Conservation (phyloP, 2,888 invertebrate species). For the Ectemnius cavifrons region DNA sequence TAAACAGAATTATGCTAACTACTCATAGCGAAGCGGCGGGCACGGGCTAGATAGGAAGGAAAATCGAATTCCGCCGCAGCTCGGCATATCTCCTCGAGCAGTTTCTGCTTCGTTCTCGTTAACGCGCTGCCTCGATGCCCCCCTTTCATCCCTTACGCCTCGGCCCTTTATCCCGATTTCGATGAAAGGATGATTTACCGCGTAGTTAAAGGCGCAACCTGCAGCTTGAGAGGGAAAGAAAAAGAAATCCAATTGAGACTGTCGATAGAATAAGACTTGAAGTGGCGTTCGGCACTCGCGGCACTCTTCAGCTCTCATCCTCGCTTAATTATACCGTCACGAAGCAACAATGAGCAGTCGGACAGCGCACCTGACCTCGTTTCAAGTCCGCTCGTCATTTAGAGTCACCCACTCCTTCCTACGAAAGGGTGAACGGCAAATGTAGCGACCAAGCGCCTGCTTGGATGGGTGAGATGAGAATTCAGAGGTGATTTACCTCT, state of each 20-base stretch:
- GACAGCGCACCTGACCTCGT: constrained; percentile 52
- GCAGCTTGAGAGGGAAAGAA: constrained; percentile 14
- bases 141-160: constrained; percentile 29
- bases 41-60: constrained; percentile 47
- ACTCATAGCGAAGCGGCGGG: constrained; percentile 62
- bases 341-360: constrained; percentile 55
- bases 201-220: too few relatives aligned
- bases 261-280: background rate
- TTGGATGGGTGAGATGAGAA: constrained; percentile 21
- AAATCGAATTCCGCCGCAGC: constrained; percentile 61
- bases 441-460: constrained; percentile 7
- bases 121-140: constrained; percentile 40
- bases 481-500: constrained; percentile 47
- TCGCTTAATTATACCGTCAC: constrained; percentile 56
- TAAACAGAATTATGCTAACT: constrained; percentile 79
- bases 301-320: constrained; percentile 48
- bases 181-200: too few relatives aligned
- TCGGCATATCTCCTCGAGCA: constrained; percentile 51
- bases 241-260: constrained; percentile 15
- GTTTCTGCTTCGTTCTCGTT: constrained; percentile 7
- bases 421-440: constrained; percentile 25
- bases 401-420: constrained; percentile 12
- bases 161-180: constrained; percentile 12
- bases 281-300: constrained; percentile 26
- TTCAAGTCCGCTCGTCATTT: constrained; percentile 49